A percentile compares a stretch with the other conserved stretches of the same genome.
phyloP scores from a whole-genome alignment of 2,888 invertebrate species.

The Xylophagus ater region DNA sequence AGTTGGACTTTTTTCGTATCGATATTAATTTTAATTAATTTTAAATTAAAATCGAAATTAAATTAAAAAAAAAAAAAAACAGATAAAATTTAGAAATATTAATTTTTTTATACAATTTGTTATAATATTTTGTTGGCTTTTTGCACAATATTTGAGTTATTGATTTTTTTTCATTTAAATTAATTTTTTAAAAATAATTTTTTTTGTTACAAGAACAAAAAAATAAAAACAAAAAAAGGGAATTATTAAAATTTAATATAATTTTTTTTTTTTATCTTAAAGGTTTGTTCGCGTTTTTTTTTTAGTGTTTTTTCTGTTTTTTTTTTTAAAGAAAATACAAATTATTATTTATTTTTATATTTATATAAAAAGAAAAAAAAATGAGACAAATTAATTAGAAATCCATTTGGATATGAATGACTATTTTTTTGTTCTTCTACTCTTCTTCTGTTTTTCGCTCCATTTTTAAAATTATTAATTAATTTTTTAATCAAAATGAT shows the following conservation, averaged over 20 bases:
- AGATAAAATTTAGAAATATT: background rate
- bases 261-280: too few species aligned
- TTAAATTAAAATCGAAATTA: background rate
- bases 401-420: conserved; percentile 12
- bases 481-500: background rate
- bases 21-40: background rate
- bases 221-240: conserved; percentile 1
- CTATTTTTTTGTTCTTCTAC: conserved; percentile 11
- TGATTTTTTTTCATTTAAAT: background rate
- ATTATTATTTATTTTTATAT: background rate
- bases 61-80: background rate
- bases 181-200: background rate
- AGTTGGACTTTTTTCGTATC: background rate
- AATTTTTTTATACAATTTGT: background rate
- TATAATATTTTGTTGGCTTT: background rate
- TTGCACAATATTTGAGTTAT: background rate
- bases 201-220: background rate
- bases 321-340: conserved; percentile 2
- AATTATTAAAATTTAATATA: conserved; percentile 2
- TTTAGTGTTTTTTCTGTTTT: conserved; percentile 1
- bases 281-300: too few species aligned
- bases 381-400: conserved; percentile 5
- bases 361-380: conserved; percentile 3
- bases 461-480: conserved; percentile 6
- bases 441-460: conserved; percentile 8